Evolutionary conservation across 2,113 vertebrate genomes (phyloP).

Genomic region (Cyprinodon brontotheroides): DNA sequence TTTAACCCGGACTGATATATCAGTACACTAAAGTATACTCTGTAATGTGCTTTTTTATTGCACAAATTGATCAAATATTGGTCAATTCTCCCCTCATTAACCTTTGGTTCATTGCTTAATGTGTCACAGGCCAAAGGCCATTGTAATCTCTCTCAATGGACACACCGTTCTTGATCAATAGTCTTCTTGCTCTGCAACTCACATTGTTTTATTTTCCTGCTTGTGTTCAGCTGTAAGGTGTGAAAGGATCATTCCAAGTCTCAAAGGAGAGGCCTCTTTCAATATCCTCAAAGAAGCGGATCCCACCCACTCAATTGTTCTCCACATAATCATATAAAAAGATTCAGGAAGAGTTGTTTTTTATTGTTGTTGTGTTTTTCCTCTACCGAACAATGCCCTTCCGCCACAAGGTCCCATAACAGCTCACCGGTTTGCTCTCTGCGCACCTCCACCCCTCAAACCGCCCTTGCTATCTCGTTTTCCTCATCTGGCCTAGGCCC

Average conservation of each 20-base stretch:
- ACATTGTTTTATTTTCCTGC: conserved; percentile 81
- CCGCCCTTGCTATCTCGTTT: conserved; percentile 80
- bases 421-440: conserved; percentile 74
- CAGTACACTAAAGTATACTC: conserved; percentile 38
- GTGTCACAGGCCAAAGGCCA: conserved; percentile 77
- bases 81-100: conserved; percentile 75
- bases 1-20: conserved; percentile 41
- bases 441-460: conserved; percentile 77
- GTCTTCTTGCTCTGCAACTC: conserved; percentile 72
- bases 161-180: conserved; percentile 77
- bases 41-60: conserved; percentile 42
- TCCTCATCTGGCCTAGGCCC: conserved; percentile 78
- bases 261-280: conserved; percentile 79
- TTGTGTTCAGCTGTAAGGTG: conserved; percentile 76
- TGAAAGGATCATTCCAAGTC: conserved; percentile 80
- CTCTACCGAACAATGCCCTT: conserved; percentile 88
- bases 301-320: conserved; percentile 79
- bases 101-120: conserved; percentile 77
- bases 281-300: conserved; percentile 76
- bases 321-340: conserved; percentile 84
- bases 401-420: conserved; percentile 83
- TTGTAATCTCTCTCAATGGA: conserved; percentile 79
- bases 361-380: conserved; percentile 78
- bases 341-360: conserved; percentile 86
- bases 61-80: conserved; percentile 57